Conservation (phyloP, 1,140 invertebrate genomes). For the Drosophila simulans region DNA sequence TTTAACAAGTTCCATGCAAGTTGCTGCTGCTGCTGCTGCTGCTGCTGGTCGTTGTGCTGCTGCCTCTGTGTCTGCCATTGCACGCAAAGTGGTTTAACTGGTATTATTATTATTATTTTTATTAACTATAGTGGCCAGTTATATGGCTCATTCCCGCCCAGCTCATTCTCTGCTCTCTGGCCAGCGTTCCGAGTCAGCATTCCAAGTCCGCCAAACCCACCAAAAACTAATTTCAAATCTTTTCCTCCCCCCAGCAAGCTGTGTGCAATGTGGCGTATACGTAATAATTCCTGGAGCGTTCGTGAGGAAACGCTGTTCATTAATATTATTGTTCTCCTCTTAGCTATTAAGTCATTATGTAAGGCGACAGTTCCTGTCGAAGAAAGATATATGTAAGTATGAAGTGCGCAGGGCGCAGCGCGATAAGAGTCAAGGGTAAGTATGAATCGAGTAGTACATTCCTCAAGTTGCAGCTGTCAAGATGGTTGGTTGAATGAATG, state of each 20-base stretch:
- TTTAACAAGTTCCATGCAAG: slow-evolving; percentile 55
- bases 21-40: slow-evolving; percentile 24
- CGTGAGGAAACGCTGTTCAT: neutral
- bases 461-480: slow-evolving; percentile 15
- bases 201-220: slow-evolving; percentile 22
- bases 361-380: slow-evolving; percentile 28
- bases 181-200: slow-evolving; percentile 21
- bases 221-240: slow-evolving; percentile 16
- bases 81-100: slow-evolving; percentile 74
- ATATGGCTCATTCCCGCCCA: slow-evolving; percentile 36
- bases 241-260: neutral
- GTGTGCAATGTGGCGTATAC: slow-evolving; percentile 11
- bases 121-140: slow-evolving; percentile 55
- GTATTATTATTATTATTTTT: slow-evolving; percentile 67
- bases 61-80: slow-evolving; percentile 68
- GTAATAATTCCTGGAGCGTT: slow-evolving; percentile 10
- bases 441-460: slow-evolving; percentile 8
- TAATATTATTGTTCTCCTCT: slow-evolving; percentile 12
- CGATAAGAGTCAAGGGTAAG: slow-evolving; percentile 14
- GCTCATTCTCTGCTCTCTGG: slow-evolving; percentile 38
- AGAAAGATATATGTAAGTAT: neutral
- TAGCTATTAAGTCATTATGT: slow-evolving; percentile 26
- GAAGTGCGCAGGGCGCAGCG: neutral
- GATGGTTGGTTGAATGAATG: slow-evolving; percentile 28
- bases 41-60: slow-evolving; percentile 7